Evolutionary conservation across 2,888 invertebrate species (phyloP).

Genomic region (Drosophila emarginata): DNA sequence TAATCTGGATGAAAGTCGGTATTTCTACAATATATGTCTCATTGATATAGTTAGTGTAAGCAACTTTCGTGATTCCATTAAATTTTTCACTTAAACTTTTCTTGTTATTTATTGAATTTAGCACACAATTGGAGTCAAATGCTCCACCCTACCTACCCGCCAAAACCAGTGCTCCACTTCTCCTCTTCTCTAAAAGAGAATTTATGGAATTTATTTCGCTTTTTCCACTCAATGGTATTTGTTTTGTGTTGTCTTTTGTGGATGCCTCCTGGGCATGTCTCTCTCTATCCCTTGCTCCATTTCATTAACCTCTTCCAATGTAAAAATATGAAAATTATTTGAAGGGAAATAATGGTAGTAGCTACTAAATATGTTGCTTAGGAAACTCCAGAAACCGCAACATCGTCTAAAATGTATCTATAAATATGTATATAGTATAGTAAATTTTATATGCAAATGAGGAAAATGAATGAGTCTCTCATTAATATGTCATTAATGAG

Average conservation of each 20-base stretch:
- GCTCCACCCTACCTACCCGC: background rate
- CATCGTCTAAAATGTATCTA: no score
- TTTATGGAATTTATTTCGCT: background rate
- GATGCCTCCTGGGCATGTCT: background rate
- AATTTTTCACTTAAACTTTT: background rate
- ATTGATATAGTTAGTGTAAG: conserved; percentile 24
- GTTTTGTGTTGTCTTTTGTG: background rate
- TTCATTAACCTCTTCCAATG: background rate
- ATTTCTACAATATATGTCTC: no score
- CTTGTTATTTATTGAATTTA: conserved; percentile 40
- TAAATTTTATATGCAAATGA: conserved; percentile 37
- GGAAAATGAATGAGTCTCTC: conserved; percentile 26
- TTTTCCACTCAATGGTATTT: background rate
- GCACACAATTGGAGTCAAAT: conserved; percentile 32
- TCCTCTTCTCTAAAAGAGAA: background rate
- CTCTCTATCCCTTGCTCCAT: background rate
- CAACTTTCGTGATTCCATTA: background rate
- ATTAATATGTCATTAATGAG: conserved; percentile 41
- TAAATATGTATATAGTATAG: background rate
- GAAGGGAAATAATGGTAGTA: background rate
- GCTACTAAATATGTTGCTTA: background rate
- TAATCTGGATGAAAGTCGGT: no score
- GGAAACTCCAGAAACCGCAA: background rate
- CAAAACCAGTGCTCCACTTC: no score
- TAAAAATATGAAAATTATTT: background rate